Evolutionary conservation across 64 coral and sea anemone genomes (phyloP), one percentile per base, ranked within the genome.

Genomic region (Porites lutea): DNA sequence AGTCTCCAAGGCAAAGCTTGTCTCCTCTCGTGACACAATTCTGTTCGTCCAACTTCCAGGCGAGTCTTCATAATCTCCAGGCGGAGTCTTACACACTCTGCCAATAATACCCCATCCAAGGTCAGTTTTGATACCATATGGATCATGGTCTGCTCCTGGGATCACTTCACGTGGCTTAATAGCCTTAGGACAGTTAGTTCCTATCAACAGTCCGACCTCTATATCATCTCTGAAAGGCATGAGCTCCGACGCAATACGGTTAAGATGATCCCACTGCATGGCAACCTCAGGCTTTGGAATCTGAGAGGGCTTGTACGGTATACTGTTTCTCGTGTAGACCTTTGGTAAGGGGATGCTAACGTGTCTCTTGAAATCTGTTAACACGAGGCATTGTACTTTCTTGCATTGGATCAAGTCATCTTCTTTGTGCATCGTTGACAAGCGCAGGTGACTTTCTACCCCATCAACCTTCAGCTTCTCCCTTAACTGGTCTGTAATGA

Each of bases 91-190:
- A 8, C 71, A 82, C 11, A 91, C 88, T 65, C 88, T 58, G 60
- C 83, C 94, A 23, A 92, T 59, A 12, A 96, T 92, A 14, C 94
- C 94, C 94, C 94, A 96, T 37, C 86, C 85, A 22, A 92, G 78
- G 48, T 65, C 46, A 46, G 83, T 82, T 70, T 72, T 79, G 14
- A 91, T 79, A 0, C 50, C 94, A 53, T 96, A 92, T 2, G 89
- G 89, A 61, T 92, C 89, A 12, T 92, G 10, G 21, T 92, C 90
- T 13, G 11, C 47, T 20, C 90, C 89, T 15, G 89, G 94, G 55
- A 96, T 92, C 3, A 96, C 79, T 63, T 92, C 89, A 15, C 85
- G 52, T 4, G 89, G 94, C 79, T 95, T 95, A 14, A 95, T 78
- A 16, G 93, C 88, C 44, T 87, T 93, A 13, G 69, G 86, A 48